Evolutionary conservation across 2,888 invertebrate species (phyloP), one percentile per base, ranked within the genome.

Genomic region (Meiosimyza decipiens): DNA sequence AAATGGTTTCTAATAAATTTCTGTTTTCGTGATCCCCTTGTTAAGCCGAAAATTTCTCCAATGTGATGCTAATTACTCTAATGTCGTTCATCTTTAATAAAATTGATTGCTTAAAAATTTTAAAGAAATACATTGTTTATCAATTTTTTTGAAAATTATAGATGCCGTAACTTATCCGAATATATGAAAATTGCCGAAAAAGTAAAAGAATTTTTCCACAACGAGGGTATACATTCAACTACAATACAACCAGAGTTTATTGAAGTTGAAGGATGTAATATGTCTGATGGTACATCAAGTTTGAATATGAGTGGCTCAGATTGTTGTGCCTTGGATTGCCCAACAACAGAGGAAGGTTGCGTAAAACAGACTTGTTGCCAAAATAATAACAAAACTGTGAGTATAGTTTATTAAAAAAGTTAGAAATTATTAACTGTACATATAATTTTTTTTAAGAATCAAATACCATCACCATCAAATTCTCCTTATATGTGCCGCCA

Each of bases 221-320:
- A 98, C 84, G 97, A 98, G 87, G 98, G 98, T 66, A 98, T 99
- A 80, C 99, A 99, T 88, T 98, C 98, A 57, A 98, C 98, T 28
- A 99, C 99, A 49, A 98, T 99, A 84, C 98, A 99, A 85, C 98
- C 98, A 0, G 99, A 99, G 88, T 98, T 98, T 87, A 93, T 96
- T 67, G 97, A 98, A 85, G 90, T 94, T 81, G 92, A 91, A 62
- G 84, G 89, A 74, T 83, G 83, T 68, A 86, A 85, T 69, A 83
- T 87, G 80, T 86, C 86, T 11, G 87, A 87, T 81, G 81, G 88
- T 81, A 82, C 88, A 76, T 85, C 89, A 78, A 81, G 87, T 80
- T 81, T 87, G 22, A 85, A 87, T 88, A 88, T 87, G 89, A 89
- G 80, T 88, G 88, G 81, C 86, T 89, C 78, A 86, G 90, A 89